A percentile compares a stretch with the other conserved stretches of the same genome.
phyloP scores from a whole-genome alignment of 2,888 invertebrate genomes.

The Brachypterus glaber region DNA sequence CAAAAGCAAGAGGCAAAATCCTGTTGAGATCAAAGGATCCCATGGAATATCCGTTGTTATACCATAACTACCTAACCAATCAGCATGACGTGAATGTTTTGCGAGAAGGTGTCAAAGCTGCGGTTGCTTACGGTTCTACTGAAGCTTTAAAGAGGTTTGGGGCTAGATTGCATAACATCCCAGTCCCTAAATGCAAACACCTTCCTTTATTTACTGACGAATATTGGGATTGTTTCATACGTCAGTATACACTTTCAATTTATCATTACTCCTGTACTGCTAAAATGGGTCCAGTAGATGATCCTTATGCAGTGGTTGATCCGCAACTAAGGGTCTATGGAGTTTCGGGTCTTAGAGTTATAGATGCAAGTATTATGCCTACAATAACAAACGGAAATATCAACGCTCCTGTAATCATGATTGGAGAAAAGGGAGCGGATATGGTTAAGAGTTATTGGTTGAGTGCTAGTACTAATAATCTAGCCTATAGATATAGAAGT shows the following conservation, averaged over 20 bases:
- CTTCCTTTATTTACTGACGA: constrained; percentile 68
- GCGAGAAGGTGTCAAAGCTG: constrained; percentile 79
- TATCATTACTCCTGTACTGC: constrained; percentile 78
- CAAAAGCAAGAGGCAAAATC: constrained; percentile 75
- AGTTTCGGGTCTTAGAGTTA: constrained; percentile 66
- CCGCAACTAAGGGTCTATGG: constrained; percentile 58
- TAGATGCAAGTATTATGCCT: constrained; percentile 85
- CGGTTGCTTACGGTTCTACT: constrained; percentile 71
- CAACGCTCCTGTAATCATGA: constrained; percentile 81
- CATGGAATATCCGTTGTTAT: constrained; percentile 71
- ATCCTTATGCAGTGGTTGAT: constrained; percentile 76
- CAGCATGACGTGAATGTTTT: constrained; percentile 75
- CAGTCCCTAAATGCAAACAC: constrained; percentile 75
- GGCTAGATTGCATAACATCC: constrained; percentile 62
- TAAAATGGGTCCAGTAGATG: constrained; percentile 72
- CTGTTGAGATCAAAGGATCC: constrained; percentile 53
- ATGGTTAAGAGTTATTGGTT: constrained; percentile 54
- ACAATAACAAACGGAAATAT: constrained; percentile 78
- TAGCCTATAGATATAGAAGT: too few species aligned
- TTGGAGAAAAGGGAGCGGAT: constrained; percentile 78
- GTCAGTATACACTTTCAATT: constrained; percentile 81
- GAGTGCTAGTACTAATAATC: constrained; percentile 15
- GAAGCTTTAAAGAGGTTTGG: constrained; percentile 70
- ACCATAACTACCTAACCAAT: constrained; percentile 86
- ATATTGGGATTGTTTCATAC: constrained; percentile 76